A percentile compares a stretch with the other conserved stretches of the same genome.
These are phyloP conservation scores for Calidris pugnax DNA, from an alignment of 2,113 vertebrate species.

Conservation along the genomic window DNA sequence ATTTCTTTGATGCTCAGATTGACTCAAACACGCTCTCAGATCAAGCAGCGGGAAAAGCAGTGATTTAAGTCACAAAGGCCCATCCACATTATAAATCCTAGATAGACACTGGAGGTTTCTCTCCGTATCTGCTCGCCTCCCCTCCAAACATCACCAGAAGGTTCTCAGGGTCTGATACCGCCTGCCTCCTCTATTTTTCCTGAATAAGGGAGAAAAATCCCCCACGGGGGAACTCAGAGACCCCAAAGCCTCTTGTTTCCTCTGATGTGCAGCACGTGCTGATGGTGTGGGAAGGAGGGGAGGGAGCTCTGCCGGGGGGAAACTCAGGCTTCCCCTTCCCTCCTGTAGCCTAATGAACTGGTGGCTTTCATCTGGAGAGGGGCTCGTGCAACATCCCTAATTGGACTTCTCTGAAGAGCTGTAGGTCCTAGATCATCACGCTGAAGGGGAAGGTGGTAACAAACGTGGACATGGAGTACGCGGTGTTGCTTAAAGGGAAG, in stretches of 20 bases:
- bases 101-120: neutral
- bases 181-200: neutral
- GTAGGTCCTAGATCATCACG: neutral
- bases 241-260: neutral
- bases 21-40: neutral
- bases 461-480: neutral
- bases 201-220: neutral
- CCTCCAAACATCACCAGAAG: neutral
- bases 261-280: neutral
- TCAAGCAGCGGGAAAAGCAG: neutral
- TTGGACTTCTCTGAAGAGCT: neutral
- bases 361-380: neutral
- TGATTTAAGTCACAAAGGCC: constrained; percentile 12
- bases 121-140: neutral
- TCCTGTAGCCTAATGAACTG: neutral
- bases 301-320: neutral
- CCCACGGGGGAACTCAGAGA: neutral
- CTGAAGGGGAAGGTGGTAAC: neutral
- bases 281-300: rapidly evolving
- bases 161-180: neutral
- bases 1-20: constrained; percentile 59
- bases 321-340: rapidly evolving
- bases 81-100: neutral
- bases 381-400: neutral
- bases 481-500: neutral